A percentile compares a stretch with the other conserved stretches of the same genome.
Evolutionary conservation across 2,888 invertebrate genomes (phyloP).

Genomic region (Eurois occulta): DNA sequence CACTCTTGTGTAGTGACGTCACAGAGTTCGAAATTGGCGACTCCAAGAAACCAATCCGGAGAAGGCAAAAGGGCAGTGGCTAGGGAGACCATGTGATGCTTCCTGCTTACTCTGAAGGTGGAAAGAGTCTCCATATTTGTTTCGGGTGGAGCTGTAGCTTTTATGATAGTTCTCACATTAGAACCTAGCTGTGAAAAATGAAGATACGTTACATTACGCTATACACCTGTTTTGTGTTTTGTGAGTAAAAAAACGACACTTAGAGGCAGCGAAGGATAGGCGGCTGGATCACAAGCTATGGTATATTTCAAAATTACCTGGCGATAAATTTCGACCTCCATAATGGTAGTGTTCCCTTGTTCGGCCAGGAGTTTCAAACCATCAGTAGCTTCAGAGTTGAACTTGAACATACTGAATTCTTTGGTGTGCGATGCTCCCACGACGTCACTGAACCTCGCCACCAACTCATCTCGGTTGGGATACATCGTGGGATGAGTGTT

Average conservation of each 20-base stretch:
- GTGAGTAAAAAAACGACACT: background rate
- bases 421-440: slow-evolving; percentile 86
- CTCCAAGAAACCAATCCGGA: slow-evolving; percentile 99
- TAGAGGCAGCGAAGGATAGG: no score
- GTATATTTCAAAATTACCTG: slow-evolving; percentile 69
- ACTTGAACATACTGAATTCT: slow-evolving; percentile 79
- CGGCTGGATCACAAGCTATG: background rate
- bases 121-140: slow-evolving; percentile 79
- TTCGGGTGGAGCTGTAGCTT: slow-evolving; percentile 80
- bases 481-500: slow-evolving; percentile 84
- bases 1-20: slow-evolving; percentile 93
- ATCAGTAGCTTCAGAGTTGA: slow-evolving; percentile 78
- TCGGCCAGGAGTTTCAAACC: slow-evolving; percentile 85
- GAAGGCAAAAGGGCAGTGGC: slow-evolving; percentile 88
- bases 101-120: slow-evolving; percentile 80
- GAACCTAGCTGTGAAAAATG: slow-evolving; percentile 72
- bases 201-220: background rate
- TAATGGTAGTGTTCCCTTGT: slow-evolving; percentile 85
- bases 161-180: slow-evolving; percentile 84
- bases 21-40: slow-evolving; percentile 97
- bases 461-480: slow-evolving; percentile 69
- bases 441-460: slow-evolving; percentile 84
- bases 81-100: slow-evolving; percentile 83
- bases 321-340: slow-evolving; percentile 83
- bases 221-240: background rate